Evolutionary conservation across 2,888 invertebrate species (phyloP).

Genomic region (Acleris literana): DNA sequence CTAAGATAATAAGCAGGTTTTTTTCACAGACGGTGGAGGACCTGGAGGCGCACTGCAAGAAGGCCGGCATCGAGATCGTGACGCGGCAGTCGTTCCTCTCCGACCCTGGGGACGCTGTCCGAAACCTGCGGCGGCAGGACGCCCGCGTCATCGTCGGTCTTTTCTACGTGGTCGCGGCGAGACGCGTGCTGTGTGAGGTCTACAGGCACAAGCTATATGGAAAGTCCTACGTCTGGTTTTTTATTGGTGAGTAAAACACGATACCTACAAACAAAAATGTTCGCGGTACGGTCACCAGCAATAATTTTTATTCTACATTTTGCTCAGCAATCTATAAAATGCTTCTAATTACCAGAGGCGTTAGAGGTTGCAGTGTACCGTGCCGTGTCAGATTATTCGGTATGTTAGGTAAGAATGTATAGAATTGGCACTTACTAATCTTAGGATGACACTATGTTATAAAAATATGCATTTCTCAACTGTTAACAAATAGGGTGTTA

Average conservation of each 20-base stretch:
- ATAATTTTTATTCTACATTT: too few relatives aligned
- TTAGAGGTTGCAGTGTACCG: too few relatives aligned
- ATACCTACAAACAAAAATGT: too few relatives aligned
- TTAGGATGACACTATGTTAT: too few relatives aligned
- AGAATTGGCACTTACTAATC: too few relatives aligned
- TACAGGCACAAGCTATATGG: conserved; percentile 97
- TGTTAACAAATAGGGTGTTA: too few relatives aligned
- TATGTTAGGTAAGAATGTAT: too few relatives aligned
- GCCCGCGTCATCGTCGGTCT: conserved; percentile 98
- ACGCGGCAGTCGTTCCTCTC: conserved; percentile 98
- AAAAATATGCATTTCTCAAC: too few relatives aligned
- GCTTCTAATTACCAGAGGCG: too few relatives aligned
- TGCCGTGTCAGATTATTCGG: too few relatives aligned
- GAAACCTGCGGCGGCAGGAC: conserved; percentile 97
- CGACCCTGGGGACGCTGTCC: conserved; percentile 97
- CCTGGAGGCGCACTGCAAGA: conserved; percentile 95
- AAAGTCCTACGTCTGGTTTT: conserved; percentile 99
- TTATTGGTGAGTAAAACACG: conserved; percentile 89
- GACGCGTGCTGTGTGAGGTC: conserved; percentile 97
- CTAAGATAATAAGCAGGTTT: neutral
- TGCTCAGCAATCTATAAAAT: too few relatives aligned
- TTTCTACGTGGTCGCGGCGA: conserved; percentile 98
- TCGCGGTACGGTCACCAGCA: too few relatives aligned
- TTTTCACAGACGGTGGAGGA: conserved; percentile 96
- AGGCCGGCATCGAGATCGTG: conserved; percentile 96